Evolutionary conservation across 2,888 invertebrate species (phyloP).

Genomic region (Gastracanthus pulcherrimus): DNA sequence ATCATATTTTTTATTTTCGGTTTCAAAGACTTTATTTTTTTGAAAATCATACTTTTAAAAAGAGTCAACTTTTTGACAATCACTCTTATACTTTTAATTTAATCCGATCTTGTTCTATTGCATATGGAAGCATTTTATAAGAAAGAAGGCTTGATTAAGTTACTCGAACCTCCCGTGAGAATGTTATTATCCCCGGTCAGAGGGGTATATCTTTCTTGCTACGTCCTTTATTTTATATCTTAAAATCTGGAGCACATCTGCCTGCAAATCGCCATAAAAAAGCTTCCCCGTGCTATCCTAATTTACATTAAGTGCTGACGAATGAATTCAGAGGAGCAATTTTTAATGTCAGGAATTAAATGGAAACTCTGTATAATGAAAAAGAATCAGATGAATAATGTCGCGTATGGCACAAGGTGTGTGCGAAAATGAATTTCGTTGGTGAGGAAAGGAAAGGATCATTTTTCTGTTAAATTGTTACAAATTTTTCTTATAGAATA

Average conservation of each 20-base stretch:
- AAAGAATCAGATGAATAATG: conserved; percentile 21
- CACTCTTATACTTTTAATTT: not conserved
- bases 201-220: not conserved
- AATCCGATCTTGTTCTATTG: not conserved
- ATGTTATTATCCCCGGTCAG: not conserved
- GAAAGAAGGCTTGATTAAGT: not conserved
- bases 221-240: not conserved
- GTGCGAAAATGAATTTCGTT: too few species aligned
- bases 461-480: too few species aligned
- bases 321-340: conserved; percentile 37
- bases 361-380: not conserved
- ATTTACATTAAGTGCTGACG: conserved; percentile 34
- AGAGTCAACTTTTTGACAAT: too few species aligned
- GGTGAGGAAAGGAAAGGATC: too few species aligned
- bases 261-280: not conserved
- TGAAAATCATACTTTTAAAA: too few species aligned
- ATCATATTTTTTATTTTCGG: too few species aligned
- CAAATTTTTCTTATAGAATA: too few species aligned
- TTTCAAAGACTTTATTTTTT: too few species aligned
- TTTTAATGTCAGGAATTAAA: conserved; percentile 35
- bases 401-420: not conserved
- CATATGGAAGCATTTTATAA: not conserved
- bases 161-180: conserved; percentile 16
- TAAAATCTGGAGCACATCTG: not conserved
- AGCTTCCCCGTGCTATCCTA: conserved; percentile 5